Evolutionary conservation across 2,888 invertebrate genomes (phyloP).

Genomic region (Nephrotoma appendiculata): DNA sequence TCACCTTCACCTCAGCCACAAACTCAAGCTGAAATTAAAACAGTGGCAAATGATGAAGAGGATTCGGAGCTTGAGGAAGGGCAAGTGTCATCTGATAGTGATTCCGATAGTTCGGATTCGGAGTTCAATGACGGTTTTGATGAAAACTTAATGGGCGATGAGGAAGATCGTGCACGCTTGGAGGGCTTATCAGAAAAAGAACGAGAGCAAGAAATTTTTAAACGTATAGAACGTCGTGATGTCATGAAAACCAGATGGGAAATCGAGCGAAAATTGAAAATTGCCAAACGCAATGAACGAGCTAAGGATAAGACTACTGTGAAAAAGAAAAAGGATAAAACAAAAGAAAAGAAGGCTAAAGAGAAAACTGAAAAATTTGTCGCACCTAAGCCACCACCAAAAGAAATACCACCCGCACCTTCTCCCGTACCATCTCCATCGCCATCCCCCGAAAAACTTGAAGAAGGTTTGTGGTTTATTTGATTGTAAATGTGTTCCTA

Average conservation of each 20-base stretch:
- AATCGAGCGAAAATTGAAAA: conserved; percentile 81
- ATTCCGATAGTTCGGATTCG: conserved; percentile 49
- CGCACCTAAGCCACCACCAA: conserved; percentile 9
- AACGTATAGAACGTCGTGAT: conserved; percentile 88
- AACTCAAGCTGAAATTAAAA: conserved; percentile 17
- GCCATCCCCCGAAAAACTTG: conserved; percentile 16
- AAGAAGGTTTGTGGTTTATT: conserved; percentile 14
- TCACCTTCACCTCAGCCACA: conserved; percentile 11
- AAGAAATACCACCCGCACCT: conserved; percentile 6
- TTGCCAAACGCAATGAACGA: conserved; percentile 64
- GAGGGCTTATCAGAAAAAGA: conserved; percentile 94
- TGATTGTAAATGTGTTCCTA: neutral
- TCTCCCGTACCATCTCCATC: conserved; percentile 8
- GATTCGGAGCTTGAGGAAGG: conserved; percentile 72
- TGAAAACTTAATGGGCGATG: conserved; percentile 93
- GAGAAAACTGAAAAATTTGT: conserved; percentile 16
- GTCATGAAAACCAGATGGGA: conserved; percentile 90
- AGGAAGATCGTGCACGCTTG: conserved; percentile 78
- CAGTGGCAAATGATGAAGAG: conserved; percentile 11
- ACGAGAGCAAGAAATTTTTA: conserved; percentile 92
- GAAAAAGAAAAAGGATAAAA: conserved; percentile 40
- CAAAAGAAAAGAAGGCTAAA: conserved; percentile 34
- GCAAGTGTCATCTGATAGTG: conserved; percentile 64
- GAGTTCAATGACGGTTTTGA: conserved; percentile 96
- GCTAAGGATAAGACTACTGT: conserved; percentile 36